Conservation (phyloP, 2,888 invertebrate genomes). For the Eudasyphora cyanicolor region DNA sequence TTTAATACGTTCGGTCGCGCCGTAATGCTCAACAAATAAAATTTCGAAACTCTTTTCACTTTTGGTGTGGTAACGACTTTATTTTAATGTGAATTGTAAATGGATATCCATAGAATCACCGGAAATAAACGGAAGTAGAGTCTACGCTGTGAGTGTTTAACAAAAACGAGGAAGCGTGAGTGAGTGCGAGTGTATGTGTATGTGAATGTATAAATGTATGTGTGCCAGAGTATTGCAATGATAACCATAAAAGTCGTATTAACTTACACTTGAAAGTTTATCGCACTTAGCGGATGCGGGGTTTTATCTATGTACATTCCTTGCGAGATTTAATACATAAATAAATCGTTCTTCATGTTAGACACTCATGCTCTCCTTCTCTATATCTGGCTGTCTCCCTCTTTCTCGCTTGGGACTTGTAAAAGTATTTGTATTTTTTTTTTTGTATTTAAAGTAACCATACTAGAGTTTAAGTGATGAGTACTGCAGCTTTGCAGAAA, state of each 20-base stretch:
- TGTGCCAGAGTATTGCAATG: slow-evolving; percentile 12
- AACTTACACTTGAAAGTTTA: slow-evolving; percentile 60
- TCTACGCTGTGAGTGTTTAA: too few species aligned
- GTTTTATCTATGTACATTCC: slow-evolving; percentile 42
- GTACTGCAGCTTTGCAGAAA: too few species aligned
- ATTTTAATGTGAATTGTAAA: slow-evolving; percentile 1
- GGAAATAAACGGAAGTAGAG: neutral
- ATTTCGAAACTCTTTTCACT: neutral
- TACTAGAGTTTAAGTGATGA: too few species aligned
- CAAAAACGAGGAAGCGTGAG: too few species aligned
- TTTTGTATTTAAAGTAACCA: too few species aligned
- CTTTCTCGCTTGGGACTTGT: too few species aligned
- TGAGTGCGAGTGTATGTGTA: neutral
- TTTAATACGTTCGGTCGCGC: too few species aligned
- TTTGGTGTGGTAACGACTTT: neutral
- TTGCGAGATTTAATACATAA: slow-evolving; percentile 20
- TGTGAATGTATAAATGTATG: neutral
- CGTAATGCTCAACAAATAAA: neutral
- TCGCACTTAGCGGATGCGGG: slow-evolving; percentile 46
- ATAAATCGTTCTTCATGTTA: neutral
- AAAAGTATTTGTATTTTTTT: too few species aligned
- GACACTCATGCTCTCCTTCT: neutral
- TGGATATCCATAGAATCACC: neutral
- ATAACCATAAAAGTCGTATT: slow-evolving; percentile 57
- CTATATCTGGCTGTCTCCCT: neutral